Evolutionary conservation across 2,797 vertebrate genomes (phyloP), one percentile per base, ranked within the genome.

Genomic region (Balearica regulorum): DNA sequence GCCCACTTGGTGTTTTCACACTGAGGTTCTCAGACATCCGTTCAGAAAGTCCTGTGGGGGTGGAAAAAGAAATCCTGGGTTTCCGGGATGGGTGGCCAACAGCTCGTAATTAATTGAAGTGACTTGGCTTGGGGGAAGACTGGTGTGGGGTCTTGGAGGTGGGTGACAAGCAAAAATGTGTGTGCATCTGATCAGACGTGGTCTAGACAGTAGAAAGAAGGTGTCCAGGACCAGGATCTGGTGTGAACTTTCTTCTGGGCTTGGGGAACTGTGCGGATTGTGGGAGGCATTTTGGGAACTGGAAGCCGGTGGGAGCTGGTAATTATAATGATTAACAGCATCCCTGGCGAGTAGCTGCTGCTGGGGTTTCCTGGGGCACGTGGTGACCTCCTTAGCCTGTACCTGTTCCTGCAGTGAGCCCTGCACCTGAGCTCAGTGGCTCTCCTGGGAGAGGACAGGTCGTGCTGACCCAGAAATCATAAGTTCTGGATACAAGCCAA

Each of bases 121-220:
- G 35, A 24, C 18, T 62, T 86, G 19, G 26, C 33, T 49, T 80
- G 11, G 5, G 29, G 31, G 4, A 72, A n/a, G 12, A n/a, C n/a
- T 68, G 1, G 0, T 68, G 1, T 64, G 39, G 49, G 44, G 28
- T 54, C 37, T 75, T 79, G 25, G 44, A 81, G 20, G 25, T 61
- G n/a, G 5, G 4, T 41, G 18, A 39, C 3, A 10, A 76, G 25
- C 5, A 60, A 79, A 90, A 90, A 66, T 24, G 20, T 10, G 6
- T 0, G 0, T 49, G 29, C 20, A 91, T 14, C n/a, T 39, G 5
- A 12, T 39, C 0, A 1, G 17, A 77, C 4, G 2, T 6, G 3
- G 3, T 57, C 33, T 81, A 37, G 65, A 71, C n/a, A 68, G 35
- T 69, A 70, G 37, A 43, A 79, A 13, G 80, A 46, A 53, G 24